phyloP scores from a whole-genome alignment of 2,113 vertebrate species.

The Psophia crepitans region DNA sequence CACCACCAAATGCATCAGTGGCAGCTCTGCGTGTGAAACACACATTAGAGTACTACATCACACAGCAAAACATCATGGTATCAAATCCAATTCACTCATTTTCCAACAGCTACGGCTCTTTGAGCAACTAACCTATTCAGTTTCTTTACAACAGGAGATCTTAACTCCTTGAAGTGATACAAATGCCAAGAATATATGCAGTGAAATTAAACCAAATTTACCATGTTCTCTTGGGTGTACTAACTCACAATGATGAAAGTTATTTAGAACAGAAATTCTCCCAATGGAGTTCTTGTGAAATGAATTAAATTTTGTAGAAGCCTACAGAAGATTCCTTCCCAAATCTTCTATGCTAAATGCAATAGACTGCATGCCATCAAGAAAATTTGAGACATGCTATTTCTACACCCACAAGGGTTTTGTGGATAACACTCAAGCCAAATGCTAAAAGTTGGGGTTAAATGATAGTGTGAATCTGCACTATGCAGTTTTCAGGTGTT shows the following conservation, averaged over 20 bases:
- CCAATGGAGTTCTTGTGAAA: background rate
- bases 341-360: background rate
- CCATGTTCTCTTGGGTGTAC: background rate
- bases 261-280: background rate
- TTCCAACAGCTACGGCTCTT: background rate
- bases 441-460: background rate
- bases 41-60: background rate
- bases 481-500: background rate
- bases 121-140: background rate
- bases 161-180: background rate
- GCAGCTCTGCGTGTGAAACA: background rate
- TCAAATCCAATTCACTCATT: background rate
- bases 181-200: background rate
- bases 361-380: background rate
- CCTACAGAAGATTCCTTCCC: background rate
- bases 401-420: background rate
- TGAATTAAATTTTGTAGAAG: background rate
- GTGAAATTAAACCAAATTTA: background rate
- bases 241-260: background rate
- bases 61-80: background rate
- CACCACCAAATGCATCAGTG: background rate
- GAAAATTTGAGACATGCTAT: rapidly evolving
- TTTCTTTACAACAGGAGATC: background rate
- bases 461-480: background rate
- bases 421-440: background rate